Evolutionary conservation across 2,113 vertebrate genomes (phyloP), one percentile per base, ranked within the genome.

Genomic region (Brachyhypopomus gauderio): DNA sequence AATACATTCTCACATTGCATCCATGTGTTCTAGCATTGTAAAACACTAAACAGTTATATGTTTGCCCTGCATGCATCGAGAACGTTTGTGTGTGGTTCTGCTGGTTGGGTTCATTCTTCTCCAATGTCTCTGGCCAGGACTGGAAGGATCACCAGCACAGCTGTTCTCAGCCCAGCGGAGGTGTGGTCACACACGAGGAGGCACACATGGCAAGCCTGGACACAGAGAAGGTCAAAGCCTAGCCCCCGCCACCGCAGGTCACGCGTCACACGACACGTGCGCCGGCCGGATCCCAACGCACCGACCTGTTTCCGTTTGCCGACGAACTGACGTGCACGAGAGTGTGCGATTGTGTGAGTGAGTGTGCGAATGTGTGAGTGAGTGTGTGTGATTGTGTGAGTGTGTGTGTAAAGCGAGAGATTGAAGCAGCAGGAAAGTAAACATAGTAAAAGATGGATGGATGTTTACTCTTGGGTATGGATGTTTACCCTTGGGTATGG

Each of bases 91-190:
- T 27, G 23, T 66, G 63, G 63, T 66, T 30, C 34, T 3, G 11
- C 30, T 34, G 16, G 27, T 66, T 63, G 60, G 22, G 22, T 27
- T 2, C 20, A 67, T 67, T 11, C 36, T 60, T 45, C 12, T 45
- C 23, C 52, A 3, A 52, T n/a, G 19, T 3, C 66, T 86, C n/a
- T 78, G 69, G 78, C 71, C 90, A 99, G 98, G 98, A 99, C 92
- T 99, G 98, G 98, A 98, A 96, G 86, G 97, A 99, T 59, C 98
- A 99, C 88, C 98, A 99, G 88, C 96, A 97, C 60, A 85, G 93
- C 76, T 99, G 97, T 2, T 95, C 95, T 11, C 96, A 96, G 90
- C 81, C 94, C 0, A 79, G 92, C 4, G 90, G 94, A 2, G 86
- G 94, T 0, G 88, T 96, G 81, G 89, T 92, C 0, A 88, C 94